phyloP scores from a whole-genome alignment of 2,888 invertebrate species.

The Malthinus flaveolus region DNA sequence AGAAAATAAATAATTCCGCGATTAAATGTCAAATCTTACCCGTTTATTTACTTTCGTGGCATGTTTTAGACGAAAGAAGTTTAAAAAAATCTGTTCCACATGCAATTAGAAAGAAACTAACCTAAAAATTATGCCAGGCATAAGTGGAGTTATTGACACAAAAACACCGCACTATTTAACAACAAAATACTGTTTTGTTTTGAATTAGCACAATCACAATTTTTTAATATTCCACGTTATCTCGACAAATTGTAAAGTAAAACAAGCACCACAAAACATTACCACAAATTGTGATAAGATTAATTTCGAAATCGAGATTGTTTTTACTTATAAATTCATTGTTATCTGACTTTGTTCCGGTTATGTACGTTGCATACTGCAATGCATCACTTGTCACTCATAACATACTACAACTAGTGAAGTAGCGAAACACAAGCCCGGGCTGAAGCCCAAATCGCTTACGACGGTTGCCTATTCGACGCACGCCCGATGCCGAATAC shows the following conservation, averaged over 20 bases:
- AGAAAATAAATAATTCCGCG: neutral
- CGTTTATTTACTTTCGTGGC: too few species aligned
- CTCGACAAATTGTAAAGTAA: conserved; percentile 1
- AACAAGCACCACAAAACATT: conserved; percentile 3
- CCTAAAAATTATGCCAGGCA: neutral
- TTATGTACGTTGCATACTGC: conserved; percentile 9
- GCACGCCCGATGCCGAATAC: conserved; percentile 37
- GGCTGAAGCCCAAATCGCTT: conserved; percentile 37
- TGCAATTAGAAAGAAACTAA: neutral
- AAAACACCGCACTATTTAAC: conserved; percentile 1
- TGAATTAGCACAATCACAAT: conserved; percentile 2
- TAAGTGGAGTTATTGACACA: neutral
- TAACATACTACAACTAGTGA: conserved; percentile 1
- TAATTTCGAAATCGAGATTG: conserved; percentile 1
- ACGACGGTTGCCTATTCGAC: conserved; percentile 37
- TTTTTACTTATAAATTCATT: neutral
- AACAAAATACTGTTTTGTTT: neutral
- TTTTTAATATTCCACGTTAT: conserved; percentile 1
- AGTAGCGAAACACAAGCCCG: conserved; percentile 35
- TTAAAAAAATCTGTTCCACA: neutral
- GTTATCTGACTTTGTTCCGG: conserved; percentile 11
- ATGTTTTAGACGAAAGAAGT: neutral
- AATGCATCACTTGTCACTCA: conserved; percentile 10
- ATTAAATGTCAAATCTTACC: neutral
- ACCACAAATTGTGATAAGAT: neutral